Evolutionary conservation across 1,140 invertebrate genomes (phyloP).

Genomic region (Drosophila nigromelanica): DNA sequence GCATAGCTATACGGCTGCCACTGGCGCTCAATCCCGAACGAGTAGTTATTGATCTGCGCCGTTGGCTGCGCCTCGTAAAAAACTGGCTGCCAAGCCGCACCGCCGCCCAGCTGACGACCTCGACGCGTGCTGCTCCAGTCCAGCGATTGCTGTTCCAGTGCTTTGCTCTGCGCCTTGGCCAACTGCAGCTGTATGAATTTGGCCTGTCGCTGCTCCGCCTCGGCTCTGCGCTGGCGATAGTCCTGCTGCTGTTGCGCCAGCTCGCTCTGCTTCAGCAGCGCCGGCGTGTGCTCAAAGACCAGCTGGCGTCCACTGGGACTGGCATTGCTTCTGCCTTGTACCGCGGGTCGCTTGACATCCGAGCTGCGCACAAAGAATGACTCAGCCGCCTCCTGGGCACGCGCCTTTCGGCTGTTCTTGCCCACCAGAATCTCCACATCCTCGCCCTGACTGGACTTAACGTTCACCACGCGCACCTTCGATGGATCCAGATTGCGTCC

Average conservation of each 20-base stretch:
- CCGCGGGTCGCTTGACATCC: constrained; percentile 52
- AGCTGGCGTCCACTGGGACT: constrained; percentile 48
- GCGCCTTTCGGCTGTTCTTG: constrained; percentile 84
- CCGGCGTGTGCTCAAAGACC: constrained; percentile 62
- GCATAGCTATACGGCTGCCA: constrained; percentile 49
- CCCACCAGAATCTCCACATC: constrained; percentile 91
- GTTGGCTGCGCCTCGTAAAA: constrained; percentile 37
- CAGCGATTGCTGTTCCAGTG: constrained; percentile 42
- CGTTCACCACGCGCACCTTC: constrained; percentile 89
- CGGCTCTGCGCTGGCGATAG: constrained; percentile 64
- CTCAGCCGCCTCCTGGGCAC: constrained; percentile 78
- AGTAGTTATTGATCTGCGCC: constrained; percentile 40
- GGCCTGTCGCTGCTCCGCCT: constrained; percentile 72
- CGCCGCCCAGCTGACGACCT: constrained; percentile 43
- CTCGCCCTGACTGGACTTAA: constrained; percentile 89
- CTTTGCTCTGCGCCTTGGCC: constrained; percentile 68
- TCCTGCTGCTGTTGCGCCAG: constrained; percentile 56
- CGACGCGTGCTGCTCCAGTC: constrained; percentile 24
- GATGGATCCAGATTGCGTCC: constrained; percentile 90
- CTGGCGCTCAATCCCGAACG: constrained; percentile 41
- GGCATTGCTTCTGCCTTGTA: constrained; percentile 14
- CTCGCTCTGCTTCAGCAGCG: constrained; percentile 70
- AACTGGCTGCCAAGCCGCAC: constrained; percentile 41
- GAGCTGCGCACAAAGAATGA: constrained; percentile 84
- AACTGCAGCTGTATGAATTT: constrained; percentile 68